Conservation (phyloP, 2,888 invertebrate species). For the Chymomyza amoena region DNA sequence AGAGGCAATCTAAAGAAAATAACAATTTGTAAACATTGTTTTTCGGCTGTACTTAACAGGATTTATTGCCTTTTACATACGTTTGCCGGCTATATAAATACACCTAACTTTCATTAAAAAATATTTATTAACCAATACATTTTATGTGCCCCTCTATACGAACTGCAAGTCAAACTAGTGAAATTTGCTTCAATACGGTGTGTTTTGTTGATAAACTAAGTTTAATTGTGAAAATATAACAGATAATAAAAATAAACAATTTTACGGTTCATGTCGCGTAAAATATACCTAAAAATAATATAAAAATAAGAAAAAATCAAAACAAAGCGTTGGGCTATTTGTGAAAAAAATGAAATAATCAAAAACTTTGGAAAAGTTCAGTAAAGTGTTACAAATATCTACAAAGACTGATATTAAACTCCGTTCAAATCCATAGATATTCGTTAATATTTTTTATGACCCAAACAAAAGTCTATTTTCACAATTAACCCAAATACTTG, state of each 20-base stretch:
- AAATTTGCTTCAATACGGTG: conserved; percentile 22
- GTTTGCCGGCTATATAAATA: not conserved
- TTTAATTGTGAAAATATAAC: conserved; percentile 16
- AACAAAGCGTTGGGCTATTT: conserved; percentile 54
- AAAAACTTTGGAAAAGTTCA: conserved; percentile 19
- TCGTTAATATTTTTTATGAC: conserved; percentile 16
- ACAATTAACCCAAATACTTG: conserved; percentile 45
- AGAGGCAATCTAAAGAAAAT: not conserved
- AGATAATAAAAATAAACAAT: conserved; percentile 36
- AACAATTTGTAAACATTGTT: conserved; percentile 14
- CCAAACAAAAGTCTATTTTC: conserved; percentile 20
- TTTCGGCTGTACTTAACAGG: conserved; percentile 57
- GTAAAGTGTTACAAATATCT: conserved; percentile 27
- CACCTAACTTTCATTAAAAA: not conserved
- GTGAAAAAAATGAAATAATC: conserved; percentile 35
- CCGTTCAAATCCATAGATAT: conserved; percentile 52
- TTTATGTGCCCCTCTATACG: not conserved
- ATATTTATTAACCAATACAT: not conserved
- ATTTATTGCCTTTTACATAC: conserved; percentile 48
- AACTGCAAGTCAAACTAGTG: no score
- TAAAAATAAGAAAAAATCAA: conserved; percentile 45
- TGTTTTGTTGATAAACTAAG: conserved; percentile 12
- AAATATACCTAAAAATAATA: conserved; percentile 37
- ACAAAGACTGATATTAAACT: conserved; percentile 61
- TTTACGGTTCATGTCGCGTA: conserved; percentile 62